Percentiles rank a stretch among this genome's conserved stretches.
phyloP scores from a whole-genome alignment of 2,113 vertebrate species.

The Anas platyrhynchos region DNA sequence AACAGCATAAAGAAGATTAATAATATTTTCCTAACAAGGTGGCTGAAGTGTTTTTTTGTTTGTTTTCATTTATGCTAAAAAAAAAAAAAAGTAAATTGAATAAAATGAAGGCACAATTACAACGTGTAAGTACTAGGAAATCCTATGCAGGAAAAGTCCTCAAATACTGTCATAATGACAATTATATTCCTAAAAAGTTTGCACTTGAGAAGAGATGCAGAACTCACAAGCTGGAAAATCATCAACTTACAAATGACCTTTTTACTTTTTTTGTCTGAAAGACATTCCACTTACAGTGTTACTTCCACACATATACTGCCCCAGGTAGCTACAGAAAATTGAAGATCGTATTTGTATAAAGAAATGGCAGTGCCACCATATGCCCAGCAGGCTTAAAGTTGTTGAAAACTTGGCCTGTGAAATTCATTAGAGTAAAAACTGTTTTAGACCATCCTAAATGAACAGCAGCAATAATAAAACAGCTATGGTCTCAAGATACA shows the following conservation, averaged over 20 bases:
- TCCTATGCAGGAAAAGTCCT: background rate
- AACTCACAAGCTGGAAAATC: slow-evolving; percentile 4
- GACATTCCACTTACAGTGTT: slow-evolving; percentile 14
- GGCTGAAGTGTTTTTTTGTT: background rate
- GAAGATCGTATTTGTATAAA: slow-evolving; percentile 24
- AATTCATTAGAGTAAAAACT: slow-evolving; percentile 64
- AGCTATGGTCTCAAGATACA: slow-evolving; percentile 48
- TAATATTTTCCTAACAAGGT: background rate
- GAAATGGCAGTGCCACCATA: slow-evolving; percentile 24
- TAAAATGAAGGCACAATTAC: background rate
- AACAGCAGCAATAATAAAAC: slow-evolving; percentile 58
- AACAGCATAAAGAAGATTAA: background rate
- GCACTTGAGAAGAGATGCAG: background rate
- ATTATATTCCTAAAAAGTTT: background rate
- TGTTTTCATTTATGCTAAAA: background rate
- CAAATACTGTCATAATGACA: background rate
- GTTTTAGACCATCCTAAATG: slow-evolving; percentile 47
- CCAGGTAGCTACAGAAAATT: slow-evolving; percentile 41
- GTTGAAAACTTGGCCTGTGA: slow-evolving; percentile 57
- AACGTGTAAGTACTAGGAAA: background rate
- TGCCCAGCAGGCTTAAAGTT: slow-evolving; percentile 56
- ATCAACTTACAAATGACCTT: slow-evolving; percentile 34
- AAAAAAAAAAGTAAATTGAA: background rate
- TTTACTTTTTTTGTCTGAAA: slow-evolving; percentile 27
- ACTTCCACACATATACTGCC: slow-evolving; percentile 36